A percentile compares a stretch with the other conserved stretches of the same genome.
Evolutionary conservation across 2,888 invertebrate genomes (phyloP).

Genomic region (Heteromurus nitidus): DNA sequence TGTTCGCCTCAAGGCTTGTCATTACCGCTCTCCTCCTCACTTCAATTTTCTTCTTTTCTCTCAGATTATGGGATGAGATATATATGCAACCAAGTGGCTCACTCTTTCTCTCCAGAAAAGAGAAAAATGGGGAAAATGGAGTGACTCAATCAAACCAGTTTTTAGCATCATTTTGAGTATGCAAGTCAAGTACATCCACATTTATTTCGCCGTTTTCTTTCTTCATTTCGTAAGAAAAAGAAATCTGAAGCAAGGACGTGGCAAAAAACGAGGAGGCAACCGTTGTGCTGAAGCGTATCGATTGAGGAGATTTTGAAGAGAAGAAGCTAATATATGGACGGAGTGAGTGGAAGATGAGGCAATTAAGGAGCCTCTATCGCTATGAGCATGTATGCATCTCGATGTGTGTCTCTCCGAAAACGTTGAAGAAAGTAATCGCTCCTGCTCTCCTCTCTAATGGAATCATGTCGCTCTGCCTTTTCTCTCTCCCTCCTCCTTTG

Average conservation of each 20-base stretch:
- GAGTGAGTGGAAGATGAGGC: conserved; percentile 42
- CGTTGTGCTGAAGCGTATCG: conserved; percentile 18
- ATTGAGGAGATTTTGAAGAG: not conserved
- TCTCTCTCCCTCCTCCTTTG: conserved; percentile 7
- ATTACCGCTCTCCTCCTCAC: conserved; percentile 10
- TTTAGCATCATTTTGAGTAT: conserved; percentile 20
- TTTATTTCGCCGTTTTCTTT: conserved; percentile 40
- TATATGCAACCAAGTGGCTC: too few species aligned
- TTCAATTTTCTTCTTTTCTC: not conserved
- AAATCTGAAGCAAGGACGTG: not conserved
- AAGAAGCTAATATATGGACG: not conserved
- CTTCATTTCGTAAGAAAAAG: not conserved
- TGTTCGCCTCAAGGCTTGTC: conserved; percentile 42
- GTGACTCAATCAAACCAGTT: conserved; percentile 13
- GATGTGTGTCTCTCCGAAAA: not conserved
- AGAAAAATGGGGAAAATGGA: conserved; percentile 6
- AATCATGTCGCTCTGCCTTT: conserved; percentile 1
- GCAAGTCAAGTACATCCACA: conserved; percentile 47
- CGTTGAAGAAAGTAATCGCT: not conserved
- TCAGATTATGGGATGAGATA: not conserved
- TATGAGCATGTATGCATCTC: not conserved
- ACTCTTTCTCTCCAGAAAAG: not conserved
- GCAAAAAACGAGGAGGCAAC: conserved; percentile 19
- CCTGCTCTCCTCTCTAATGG: conserved; percentile 17
- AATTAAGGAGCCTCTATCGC: conserved; percentile 35